A percentile compares a stretch with the other conserved stretches of the same genome.
These are phyloP conservation scores for Neogobius melanostomus DNA, from an alignment of 2,113 vertebrate species.

Conservation along the genomic window DNA sequence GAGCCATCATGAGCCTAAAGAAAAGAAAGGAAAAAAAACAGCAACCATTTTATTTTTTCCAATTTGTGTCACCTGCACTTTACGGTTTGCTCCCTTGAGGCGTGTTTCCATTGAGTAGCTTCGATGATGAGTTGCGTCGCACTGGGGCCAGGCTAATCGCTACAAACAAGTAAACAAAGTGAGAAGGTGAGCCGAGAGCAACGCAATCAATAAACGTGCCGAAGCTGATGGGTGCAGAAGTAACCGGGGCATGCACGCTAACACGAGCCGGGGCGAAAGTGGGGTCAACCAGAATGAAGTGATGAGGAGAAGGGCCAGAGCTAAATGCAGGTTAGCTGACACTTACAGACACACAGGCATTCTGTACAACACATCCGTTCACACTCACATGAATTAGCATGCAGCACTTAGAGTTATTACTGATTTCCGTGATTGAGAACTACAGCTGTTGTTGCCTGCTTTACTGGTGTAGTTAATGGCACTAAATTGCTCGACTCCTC, in stretches of 20 bases:
- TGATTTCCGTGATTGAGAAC: conserved; percentile 38
- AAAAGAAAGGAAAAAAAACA: too few relatives aligned
- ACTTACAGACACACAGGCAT: conserved; percentile 43
- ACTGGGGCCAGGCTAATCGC: conserved; percentile 39
- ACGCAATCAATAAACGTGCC: conserved; percentile 49
- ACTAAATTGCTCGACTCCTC: conserved; percentile 51
- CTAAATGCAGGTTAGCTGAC: conserved; percentile 49
- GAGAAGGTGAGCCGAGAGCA: conserved; percentile 49
- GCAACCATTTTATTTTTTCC: too few relatives aligned
- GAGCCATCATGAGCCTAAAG: too few relatives aligned
- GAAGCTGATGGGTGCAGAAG: conserved; percentile 41
- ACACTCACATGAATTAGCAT: neutral
- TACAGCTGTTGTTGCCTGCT: conserved; percentile 51
- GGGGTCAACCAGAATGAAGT: conserved; percentile 41
- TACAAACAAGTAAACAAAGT: conserved; percentile 59
- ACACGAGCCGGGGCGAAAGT: conserved; percentile 4
- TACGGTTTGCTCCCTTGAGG: conserved; percentile 1
- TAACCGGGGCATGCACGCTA: neutral
- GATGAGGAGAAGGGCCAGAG: conserved; percentile 29
- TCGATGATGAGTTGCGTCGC: conserved; percentile 24
- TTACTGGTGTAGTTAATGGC: conserved; percentile 62
- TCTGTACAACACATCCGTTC: conserved; percentile 40
- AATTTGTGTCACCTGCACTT: neutral
- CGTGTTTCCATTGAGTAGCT: conserved; percentile 28
- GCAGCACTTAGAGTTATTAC: conserved; percentile 23